These are phyloP conservation scores for Diplogasteroides magnus DNA, from an alignment of 1,140 invertebrate genomes.

Conservation along the genomic window DNA sequence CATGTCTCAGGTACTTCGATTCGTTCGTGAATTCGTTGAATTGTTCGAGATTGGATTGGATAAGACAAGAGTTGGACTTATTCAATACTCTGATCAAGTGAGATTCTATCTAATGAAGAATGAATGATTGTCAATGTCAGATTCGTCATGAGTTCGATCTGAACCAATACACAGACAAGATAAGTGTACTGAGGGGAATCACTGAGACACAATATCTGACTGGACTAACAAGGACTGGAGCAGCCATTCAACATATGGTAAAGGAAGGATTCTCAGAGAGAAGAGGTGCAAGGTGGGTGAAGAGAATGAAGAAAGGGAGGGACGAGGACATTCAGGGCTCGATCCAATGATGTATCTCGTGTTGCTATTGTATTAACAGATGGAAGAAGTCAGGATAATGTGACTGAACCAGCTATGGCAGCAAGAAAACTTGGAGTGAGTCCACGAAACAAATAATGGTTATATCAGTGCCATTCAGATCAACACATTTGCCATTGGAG, in stretches of 20 bases:
- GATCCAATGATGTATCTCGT: conserved; percentile 41
- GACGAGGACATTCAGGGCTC: not conserved
- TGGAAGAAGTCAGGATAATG: conserved; percentile 54
- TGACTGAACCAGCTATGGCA: conserved; percentile 49
- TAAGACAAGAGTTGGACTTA: conserved; percentile 52
- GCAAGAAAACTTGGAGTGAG: conserved; percentile 39
- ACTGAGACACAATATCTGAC: conserved; percentile 50
- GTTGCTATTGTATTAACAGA: conserved; percentile 55
- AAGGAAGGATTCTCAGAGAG: conserved; percentile 52
- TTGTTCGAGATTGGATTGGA: conserved; percentile 53
- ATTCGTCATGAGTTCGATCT: conserved; percentile 54
- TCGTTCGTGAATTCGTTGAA: conserved; percentile 53
- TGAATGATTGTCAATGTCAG: not conserved
- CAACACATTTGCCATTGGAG: conserved; percentile 55
- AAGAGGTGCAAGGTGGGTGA: conserved; percentile 47
- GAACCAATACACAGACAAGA: conserved; percentile 48
- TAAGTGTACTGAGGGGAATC: conserved; percentile 45
- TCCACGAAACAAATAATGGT: not conserved
- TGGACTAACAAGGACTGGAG: conserved; percentile 51
- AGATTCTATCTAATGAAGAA: not conserved
- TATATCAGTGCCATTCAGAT: not conserved
- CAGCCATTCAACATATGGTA: conserved; percentile 55
- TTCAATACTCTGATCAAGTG: conserved; percentile 52
- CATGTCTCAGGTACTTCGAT: conserved; percentile 35
- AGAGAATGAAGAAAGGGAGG: too few relatives aligned